Evolutionary conservation across 23 tunicate genomes (phyloP).

Genomic region (Pegea sp.): DNA sequence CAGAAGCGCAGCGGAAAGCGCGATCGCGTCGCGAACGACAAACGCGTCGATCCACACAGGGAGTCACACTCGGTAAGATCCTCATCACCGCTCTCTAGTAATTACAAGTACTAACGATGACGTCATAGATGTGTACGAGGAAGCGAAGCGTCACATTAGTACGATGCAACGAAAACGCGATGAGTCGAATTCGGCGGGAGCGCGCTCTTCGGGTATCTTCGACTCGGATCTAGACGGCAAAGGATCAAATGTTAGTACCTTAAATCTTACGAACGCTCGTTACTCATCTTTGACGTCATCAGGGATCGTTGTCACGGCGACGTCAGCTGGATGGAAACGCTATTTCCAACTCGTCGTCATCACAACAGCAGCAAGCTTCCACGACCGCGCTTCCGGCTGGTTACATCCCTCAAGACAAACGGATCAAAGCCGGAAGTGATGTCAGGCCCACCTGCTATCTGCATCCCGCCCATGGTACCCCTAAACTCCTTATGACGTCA

Average conservation of each 20-base stretch:
- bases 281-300: too few species aligned
- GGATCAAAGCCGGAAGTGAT: conserved; percentile 11
- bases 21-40: conserved; percentile 74
- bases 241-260: too few species aligned
- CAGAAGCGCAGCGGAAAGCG: conserved; percentile 79
- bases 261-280: too few species aligned
- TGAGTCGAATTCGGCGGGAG: conserved; percentile 6
- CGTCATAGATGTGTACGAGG: conserved; percentile 63
- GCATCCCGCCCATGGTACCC: not conserved
- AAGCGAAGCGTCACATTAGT: conserved; percentile 62
- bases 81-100: not conserved
- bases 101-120: not conserved
- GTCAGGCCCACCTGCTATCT: not conserved
- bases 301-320: too few species aligned
- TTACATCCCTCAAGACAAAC: conserved; percentile 66
- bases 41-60: conserved; percentile 78
- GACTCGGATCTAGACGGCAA: conserved; percentile 2
- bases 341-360: too few species aligned
- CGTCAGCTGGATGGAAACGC: too few species aligned
- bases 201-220: conserved; percentile 2
- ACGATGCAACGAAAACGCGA: conserved; percentile 31
- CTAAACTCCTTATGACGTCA: not conserved
- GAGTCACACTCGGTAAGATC: conserved; percentile 74
- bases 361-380: too few species aligned
- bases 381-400: conserved; percentile 83